Evolutionary conservation across 2,888 invertebrate species (phyloP).

Genomic region (Sphecodes monilicornis): DNA sequence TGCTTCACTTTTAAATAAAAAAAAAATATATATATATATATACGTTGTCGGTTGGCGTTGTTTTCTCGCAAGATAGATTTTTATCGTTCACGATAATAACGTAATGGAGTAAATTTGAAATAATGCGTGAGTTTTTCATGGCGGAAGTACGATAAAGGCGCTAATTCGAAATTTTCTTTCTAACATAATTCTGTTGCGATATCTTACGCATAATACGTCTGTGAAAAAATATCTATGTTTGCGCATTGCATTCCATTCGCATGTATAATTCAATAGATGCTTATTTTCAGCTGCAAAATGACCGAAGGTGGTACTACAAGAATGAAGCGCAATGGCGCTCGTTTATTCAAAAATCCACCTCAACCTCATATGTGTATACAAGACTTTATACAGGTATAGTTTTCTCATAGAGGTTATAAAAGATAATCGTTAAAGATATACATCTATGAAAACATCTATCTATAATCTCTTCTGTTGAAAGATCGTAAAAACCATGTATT

Average conservation of each 20-base stretch:
- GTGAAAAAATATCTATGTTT: not conserved
- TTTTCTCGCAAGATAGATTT: not conserved
- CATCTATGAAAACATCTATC: not conserved
- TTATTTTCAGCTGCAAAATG: constrained; percentile 75
- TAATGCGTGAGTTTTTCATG: not conserved
- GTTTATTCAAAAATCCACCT: constrained; percentile 90
- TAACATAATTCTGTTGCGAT: not conserved
- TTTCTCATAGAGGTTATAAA: not conserved
- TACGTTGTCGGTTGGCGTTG: not conserved
- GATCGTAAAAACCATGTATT: not conserved
- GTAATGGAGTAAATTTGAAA: not conserved
- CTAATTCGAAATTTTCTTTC: not conserved
- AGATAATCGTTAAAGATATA: not conserved
- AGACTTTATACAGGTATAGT: constrained; percentile 83
- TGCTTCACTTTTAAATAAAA: not conserved
- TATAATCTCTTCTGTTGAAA: not conserved
- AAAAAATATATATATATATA: no score
- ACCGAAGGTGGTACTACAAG: constrained; percentile 76
- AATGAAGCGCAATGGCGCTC: constrained; percentile 81
- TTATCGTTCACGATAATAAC: not conserved
- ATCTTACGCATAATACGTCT: no score
- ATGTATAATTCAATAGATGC: not conserved
- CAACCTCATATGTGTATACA: constrained; percentile 90
- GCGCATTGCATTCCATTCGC: not conserved
- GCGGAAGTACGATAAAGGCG: not conserved